phyloP scores from a whole-genome alignment of 37 sponge, comb jelly and placozoan genomes.

The Hexactinellida sp. region DNA sequence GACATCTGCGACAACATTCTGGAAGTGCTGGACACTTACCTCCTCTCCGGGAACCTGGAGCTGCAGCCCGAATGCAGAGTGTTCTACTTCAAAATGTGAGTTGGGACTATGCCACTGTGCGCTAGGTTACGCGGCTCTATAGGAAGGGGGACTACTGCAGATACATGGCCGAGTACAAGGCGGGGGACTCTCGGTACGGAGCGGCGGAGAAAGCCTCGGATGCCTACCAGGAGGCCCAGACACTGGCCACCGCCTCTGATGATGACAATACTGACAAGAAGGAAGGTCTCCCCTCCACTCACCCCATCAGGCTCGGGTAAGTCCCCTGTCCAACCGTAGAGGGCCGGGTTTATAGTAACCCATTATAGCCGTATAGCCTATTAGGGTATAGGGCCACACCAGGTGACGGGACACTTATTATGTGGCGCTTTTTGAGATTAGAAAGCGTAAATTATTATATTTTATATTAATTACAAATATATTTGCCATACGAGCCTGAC shows the following conservation, averaged over 20 bases:
- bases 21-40: conserved; percentile 32
- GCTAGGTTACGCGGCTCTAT: not conserved
- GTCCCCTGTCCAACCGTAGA: not conserved
- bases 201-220: conserved; percentile 30
- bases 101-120: not conserved
- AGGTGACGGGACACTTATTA: no score
- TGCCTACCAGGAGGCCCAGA: conserved; percentile 39
- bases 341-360: not conserved
- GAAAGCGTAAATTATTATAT: no score
- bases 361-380: no score
- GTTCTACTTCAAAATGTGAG: conserved; percentile 84
- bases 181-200: conserved; percentile 20
- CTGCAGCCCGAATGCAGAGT: conserved; percentile 33
- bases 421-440: no score
- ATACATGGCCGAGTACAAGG: conserved; percentile 67
- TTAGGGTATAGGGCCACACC: no score
- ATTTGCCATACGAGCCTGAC: no score
- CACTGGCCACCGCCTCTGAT: conserved; percentile 2
- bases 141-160: conserved; percentile 92
- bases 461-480: no score
- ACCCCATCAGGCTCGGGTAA: conserved; percentile 41
- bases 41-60: conserved; percentile 33
- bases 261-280: not conserved
- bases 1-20: conserved; percentile 21
- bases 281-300: conserved; percentile 22